Evolutionary conservation across 2,888 invertebrate species (phyloP).

Genomic region (Lypha dubia): DNA sequence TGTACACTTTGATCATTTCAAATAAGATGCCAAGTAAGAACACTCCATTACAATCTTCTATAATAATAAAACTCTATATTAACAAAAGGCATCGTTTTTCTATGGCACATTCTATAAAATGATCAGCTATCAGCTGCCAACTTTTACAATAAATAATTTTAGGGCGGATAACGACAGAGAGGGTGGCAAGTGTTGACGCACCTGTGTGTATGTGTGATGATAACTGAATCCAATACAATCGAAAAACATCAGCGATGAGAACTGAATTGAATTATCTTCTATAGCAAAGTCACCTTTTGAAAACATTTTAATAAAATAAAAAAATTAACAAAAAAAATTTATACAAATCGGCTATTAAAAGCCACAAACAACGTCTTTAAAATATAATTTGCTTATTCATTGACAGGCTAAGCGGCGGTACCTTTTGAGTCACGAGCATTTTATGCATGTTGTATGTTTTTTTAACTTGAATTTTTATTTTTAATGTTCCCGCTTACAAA

Average conservation of each 20-base stretch:
- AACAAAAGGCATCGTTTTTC: slow-evolving; percentile 39
- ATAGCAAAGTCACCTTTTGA: slow-evolving; percentile 52
- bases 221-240: slow-evolving; percentile 25
- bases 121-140: slow-evolving; percentile 62
- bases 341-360: slow-evolving; percentile 37
- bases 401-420: slow-evolving; percentile 65
- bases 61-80: slow-evolving; percentile 7
- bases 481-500: slow-evolving; percentile 67
- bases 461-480: slow-evolving; percentile 27
- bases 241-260: slow-evolving; percentile 29
- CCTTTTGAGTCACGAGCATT: slow-evolving; percentile 63
- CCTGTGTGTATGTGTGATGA: slow-evolving; percentile 59
- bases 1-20: slow-evolving; percentile 47
- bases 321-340: slow-evolving; percentile 10
- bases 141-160: slow-evolving; percentile 55
- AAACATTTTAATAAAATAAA: slow-evolving; percentile 47
- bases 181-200: slow-evolving; percentile 71
- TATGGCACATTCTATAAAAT: slow-evolving; percentile 55
- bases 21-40: slow-evolving; percentile 5
- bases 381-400: slow-evolving; percentile 72
- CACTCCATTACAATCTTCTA: slow-evolving; percentile 38
- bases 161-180: slow-evolving; percentile 53
- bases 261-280: slow-evolving; percentile 50
- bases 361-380: slow-evolving; percentile 40
- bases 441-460: slow-evolving; percentile 37